Base-by-base conservation (phyloP, 2,797 vertebrate species). In the Threskiornis aethiopicus region DNA sequence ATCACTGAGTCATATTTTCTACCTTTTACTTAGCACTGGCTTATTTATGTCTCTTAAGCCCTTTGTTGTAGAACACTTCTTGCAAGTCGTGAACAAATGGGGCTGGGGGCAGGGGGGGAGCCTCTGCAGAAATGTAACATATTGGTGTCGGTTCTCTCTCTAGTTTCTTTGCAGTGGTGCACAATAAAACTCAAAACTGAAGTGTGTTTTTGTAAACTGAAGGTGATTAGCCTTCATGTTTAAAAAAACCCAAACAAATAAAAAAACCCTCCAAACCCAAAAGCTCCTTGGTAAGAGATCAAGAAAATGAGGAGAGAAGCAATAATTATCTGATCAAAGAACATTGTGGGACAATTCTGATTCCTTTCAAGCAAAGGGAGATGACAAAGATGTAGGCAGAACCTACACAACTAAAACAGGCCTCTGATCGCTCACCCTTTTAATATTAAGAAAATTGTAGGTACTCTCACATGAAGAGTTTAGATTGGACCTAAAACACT, bases 401-500 rank as follows among this genome's bases (percentile, higher is more conserved):
- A 54, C 14, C 9, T 37, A 10, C 18, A 82, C 31, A 67, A 37
- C 16, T 55, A 58, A 95, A 75, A 72, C 1, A 58, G 33, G 13
- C 2, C 41, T 84, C 73, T 79, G 66, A 94, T 95, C 58, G 41
- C 19, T 79, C 39, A 47, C 25, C 2, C 5, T 59, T 93, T 33
- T 67, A 90, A 82, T 87, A 62, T 58, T 86, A 35, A 76, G 69
- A 41, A 85, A 91, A 65, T 2, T 47, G 14, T 51, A 61, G 35
- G 15, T 78, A 47, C 33, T 91, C 42, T 91, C 42, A 78, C 65
- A 19, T 91, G 58, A 94, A 86, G 69, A 51, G 66, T 86, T 94
- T 86, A 84, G n/a, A 51, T 92, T 84, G 84, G 70, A 87, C 64
- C 47, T 52, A 51, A 71, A 92, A 15, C 35, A 73, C 77, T 95